These are phyloP conservation scores for Caenorhabditis auriculariae DNA, from an alignment of 2,888 invertebrate species.

Conservation along the genomic window DNA sequence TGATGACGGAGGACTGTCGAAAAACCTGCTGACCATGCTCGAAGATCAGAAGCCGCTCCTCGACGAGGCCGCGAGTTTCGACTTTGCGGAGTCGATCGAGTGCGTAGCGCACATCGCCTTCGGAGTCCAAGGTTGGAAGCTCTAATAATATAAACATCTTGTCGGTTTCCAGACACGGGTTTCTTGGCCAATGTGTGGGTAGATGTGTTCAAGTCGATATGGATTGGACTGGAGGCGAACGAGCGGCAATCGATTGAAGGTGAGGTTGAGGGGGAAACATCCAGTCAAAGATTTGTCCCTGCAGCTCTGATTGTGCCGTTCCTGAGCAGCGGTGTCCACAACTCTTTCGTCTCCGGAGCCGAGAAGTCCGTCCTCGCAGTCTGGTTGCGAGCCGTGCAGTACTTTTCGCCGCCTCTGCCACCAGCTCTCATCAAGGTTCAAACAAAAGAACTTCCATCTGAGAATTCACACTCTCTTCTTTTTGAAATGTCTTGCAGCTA, in stretches of 20 bases:
- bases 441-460: not conserved
- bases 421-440: conserved; percentile 25
- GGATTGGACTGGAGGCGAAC: conserved; percentile 4
- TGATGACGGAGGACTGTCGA: too few relatives aligned
- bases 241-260: conserved; percentile 13
- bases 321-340: conserved; percentile 27
- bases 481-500: not conserved
- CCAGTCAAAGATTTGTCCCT: not conserved
- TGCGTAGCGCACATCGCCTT: conserved; percentile 17
- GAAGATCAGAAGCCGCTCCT: conserved; percentile 15
- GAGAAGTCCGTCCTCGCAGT: conserved; percentile 29
- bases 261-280: not conserved
- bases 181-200: conserved; percentile 21
- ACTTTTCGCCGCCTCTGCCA: conserved; percentile 10
- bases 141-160: not conserved
- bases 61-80: conserved; percentile 17
- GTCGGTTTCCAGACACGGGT: conserved; percentile 16
- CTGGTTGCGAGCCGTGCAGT: conserved; percentile 30
- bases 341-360: conserved; percentile 8
- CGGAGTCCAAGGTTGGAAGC: conserved; percentile 7
- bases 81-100: conserved; percentile 22
- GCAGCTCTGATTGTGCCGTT: conserved; percentile 18
- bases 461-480: not conserved
- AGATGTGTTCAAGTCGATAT: conserved; percentile 24
- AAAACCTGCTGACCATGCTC: conserved; percentile 5